These are phyloP conservation scores for Symphodus melops DNA, from an alignment of 2,113 vertebrate species.

Conservation along the genomic window DNA sequence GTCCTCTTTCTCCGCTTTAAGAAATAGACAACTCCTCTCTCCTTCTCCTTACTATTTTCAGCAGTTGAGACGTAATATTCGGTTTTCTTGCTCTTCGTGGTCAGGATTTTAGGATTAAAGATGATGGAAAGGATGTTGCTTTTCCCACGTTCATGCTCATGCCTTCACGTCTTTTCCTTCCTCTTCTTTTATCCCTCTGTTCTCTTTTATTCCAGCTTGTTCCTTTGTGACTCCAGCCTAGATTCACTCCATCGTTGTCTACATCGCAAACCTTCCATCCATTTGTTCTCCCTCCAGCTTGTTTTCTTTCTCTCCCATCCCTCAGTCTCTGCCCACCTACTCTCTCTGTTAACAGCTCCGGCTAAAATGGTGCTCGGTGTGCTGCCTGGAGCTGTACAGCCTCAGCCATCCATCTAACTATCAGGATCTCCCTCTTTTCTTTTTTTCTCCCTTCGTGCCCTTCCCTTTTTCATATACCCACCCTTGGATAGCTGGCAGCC, in stretches of 20 bases:
- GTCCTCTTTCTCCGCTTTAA: slow-evolving; percentile 43
- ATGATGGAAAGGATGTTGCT: slow-evolving; percentile 40
- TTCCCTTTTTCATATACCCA: slow-evolving; percentile 39
- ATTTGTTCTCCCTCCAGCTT: neutral
- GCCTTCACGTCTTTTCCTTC: slow-evolving; percentile 15
- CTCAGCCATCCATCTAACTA: slow-evolving; percentile 72
- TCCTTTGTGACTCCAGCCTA: slow-evolving; percentile 21
- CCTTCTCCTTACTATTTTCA: slow-evolving; percentile 30
- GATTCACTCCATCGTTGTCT: slow-evolving; percentile 14
- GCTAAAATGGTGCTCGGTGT: slow-evolving; percentile 68
- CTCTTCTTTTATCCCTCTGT: slow-evolving; percentile 21
- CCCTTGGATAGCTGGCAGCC: slow-evolving; percentile 64
- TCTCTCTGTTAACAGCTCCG: slow-evolving; percentile 15
- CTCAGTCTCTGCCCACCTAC: slow-evolving; percentile 13
- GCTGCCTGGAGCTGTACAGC: slow-evolving; percentile 59
- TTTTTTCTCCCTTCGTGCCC: slow-evolving; percentile 32
- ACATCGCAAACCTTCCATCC: slow-evolving; percentile 6
- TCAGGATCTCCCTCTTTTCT: slow-evolving; percentile 61
- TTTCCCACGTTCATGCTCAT: slow-evolving; percentile 42
- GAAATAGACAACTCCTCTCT: slow-evolving; percentile 39
- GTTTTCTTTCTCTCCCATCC: neutral
- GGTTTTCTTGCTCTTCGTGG: slow-evolving; percentile 16
- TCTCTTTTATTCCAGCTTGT: slow-evolving; percentile 16
- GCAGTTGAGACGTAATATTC: slow-evolving; percentile 2
- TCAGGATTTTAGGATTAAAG: slow-evolving; percentile 63